Evolutionary conservation across 92 coral and sea anemone species (phyloP).

Genomic region (Siderastrea radians): DNA sequence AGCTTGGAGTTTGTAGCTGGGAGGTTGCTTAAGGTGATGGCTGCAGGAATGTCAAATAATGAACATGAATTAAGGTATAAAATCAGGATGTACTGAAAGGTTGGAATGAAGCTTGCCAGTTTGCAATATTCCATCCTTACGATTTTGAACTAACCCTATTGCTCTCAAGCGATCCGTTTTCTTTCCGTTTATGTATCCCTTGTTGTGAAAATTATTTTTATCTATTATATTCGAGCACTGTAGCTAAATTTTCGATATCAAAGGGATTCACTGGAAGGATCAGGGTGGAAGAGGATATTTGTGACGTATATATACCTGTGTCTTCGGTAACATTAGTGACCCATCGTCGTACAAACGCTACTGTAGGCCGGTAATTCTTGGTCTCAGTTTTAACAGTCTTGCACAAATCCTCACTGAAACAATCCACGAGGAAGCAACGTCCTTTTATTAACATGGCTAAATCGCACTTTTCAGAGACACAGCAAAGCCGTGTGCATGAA

Average conservation of each 20-base stretch:
- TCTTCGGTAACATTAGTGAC: conserved; percentile 83
- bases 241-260: too few relatives aligned
- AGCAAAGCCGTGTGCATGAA: conserved; percentile 91
- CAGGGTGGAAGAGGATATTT: background rate
- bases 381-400: conserved; percentile 86
- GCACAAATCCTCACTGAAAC: conserved; percentile 87
- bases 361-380: conserved; percentile 85
- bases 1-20: conserved; percentile 91
- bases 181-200: too few relatives aligned
- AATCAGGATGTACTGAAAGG: too few relatives aligned
- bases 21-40: conserved; percentile 87
- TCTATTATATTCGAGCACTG: too few relatives aligned
- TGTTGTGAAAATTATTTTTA: too few relatives aligned
- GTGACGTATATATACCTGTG: conserved; percentile 71
- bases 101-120: too few relatives aligned
- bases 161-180: background rate
- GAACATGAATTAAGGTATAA: too few relatives aligned
- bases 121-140: background rate
- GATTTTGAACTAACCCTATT: background rate
- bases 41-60: conserved; percentile 36
- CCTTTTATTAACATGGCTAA: conserved; percentile 86
- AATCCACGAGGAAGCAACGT: conserved; percentile 91
- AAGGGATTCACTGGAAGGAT: background rate
- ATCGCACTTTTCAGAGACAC: conserved; percentile 95
- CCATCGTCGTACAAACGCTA: conserved; percentile 83